phyloP scores from a whole-genome alignment of 2,797 vertebrate genomes.

The Malurus leucopterus region DNA sequence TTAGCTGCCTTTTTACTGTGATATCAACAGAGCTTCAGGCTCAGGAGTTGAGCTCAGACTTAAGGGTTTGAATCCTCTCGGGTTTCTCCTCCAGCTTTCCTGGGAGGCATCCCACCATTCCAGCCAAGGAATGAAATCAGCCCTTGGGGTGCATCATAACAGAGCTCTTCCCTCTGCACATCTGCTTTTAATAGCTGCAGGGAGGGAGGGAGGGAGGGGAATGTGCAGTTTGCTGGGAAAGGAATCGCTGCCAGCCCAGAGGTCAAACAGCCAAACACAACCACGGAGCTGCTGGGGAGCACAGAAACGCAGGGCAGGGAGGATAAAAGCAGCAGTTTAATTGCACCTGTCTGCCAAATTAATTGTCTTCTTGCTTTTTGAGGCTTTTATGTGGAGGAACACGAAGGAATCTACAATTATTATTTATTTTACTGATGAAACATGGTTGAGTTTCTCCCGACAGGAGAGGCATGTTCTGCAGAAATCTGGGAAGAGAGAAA shows the following conservation, averaged over 20 bases:
- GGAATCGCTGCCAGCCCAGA: neutral
- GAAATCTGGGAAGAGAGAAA: neutral
- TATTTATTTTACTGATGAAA: neutral
- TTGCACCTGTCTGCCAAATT: neutral
- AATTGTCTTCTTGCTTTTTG: neutral
- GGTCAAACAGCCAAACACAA: slow-evolving; percentile 2
- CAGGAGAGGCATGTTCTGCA: accelerated
- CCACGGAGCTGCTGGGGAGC: neutral
- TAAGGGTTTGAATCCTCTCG: neutral
- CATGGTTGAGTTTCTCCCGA: neutral
- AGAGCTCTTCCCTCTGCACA: neutral
- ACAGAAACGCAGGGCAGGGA: neutral
- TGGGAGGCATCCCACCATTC: neutral
- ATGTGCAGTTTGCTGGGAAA: slow-evolving; percentile 24
- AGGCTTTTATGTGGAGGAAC: neutral
- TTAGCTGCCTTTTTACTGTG: neutral
- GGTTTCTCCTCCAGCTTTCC: neutral
- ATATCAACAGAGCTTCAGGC: neutral
- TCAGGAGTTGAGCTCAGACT: neutral
- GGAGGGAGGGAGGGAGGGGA: neutral
- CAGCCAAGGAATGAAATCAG: neutral
- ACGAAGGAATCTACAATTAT: neutral
- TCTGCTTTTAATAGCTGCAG: neutral
- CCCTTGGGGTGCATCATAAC: neutral
- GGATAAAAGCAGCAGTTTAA: neutral